Percentiles rank a stretch among this genome's conserved stretches.
Conservation (phyloP, 1,140 invertebrate genomes). For the Probaryconus sp. region DNA sequence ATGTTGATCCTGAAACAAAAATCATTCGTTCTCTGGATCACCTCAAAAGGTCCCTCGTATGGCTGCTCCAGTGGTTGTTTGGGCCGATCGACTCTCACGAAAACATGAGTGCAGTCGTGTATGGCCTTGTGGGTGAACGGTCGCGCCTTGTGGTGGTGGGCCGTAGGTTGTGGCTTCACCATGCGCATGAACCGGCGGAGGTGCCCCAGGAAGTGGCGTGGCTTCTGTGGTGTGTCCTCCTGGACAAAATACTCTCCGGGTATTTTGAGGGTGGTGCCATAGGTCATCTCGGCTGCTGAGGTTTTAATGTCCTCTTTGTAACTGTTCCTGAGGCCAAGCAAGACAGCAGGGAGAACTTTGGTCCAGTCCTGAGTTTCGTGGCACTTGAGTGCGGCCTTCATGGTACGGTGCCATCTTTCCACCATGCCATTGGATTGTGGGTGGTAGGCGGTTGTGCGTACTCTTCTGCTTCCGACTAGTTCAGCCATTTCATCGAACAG, state of each 20-base stretch:
- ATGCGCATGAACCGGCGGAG: not conserved
- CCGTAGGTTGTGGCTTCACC: conserved; percentile 3
- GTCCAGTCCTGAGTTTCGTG: conserved; percentile 17
- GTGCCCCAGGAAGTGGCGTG: not conserved
- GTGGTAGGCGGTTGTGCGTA: conserved; percentile 5
- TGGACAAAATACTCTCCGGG: conserved; percentile 39
- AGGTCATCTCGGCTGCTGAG: conserved; percentile 63
- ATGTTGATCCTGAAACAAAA: too few species aligned
- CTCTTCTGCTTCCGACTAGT: not conserved
- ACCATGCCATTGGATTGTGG: conserved; percentile 63
- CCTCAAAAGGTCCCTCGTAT: too few species aligned
- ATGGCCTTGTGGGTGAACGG: not conserved
- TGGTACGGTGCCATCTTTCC: conserved; percentile 62
- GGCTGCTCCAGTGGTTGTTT: too few species aligned
- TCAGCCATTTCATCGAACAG: conserved; percentile 45
- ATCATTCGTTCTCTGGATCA: too few species aligned
- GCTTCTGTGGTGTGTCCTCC: conserved; percentile 1
- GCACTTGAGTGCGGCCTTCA: conserved; percentile 63
- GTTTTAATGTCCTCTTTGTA: conserved; percentile 54
- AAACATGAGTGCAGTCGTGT: conserved; percentile 2
- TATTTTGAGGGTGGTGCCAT: conserved; percentile 47
- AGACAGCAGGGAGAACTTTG: conserved; percentile 38
- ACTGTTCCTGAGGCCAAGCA: conserved; percentile 35
- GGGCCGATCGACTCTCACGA: not conserved
- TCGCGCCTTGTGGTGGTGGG: conserved; percentile 2